Conservation (phyloP, 2,888 invertebrate species). For the Lottia gigantea region DNA sequence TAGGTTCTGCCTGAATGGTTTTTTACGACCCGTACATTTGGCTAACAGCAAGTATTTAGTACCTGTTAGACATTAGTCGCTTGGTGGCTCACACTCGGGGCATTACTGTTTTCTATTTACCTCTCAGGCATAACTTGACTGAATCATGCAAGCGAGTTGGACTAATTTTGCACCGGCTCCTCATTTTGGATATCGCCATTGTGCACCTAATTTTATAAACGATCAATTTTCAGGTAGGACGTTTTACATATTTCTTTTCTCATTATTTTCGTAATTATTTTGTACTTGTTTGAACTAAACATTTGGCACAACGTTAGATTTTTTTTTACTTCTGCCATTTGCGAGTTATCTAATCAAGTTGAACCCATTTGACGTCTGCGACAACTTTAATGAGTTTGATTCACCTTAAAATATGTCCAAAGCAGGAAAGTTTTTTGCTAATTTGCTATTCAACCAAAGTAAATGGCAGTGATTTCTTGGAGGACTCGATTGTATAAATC, state of each 20-base stretch:
- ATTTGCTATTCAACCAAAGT: too few species aligned
- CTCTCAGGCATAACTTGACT: background rate
- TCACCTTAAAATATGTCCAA: too few species aligned
- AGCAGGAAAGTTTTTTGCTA: too few species aligned
- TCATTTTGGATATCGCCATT: constrained; percentile 10
- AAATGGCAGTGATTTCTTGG: too few species aligned
- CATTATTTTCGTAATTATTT: too few species aligned
- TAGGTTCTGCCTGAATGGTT: background rate
- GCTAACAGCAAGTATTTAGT: constrained; percentile 7
- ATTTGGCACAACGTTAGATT: too few species aligned
- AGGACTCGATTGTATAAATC: too few species aligned
- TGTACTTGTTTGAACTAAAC: too few species aligned
- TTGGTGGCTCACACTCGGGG: constrained; percentile 1
- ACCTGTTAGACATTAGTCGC: constrained; percentile 2
- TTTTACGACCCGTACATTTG: constrained; percentile 1
- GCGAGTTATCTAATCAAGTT: too few species aligned
- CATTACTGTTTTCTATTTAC: constrained; percentile 2
- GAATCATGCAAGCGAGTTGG: constrained; percentile 4
- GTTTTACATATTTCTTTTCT: background rate
- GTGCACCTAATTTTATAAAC: constrained; percentile 1
- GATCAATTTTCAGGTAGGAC: constrained; percentile 4
- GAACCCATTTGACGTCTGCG: too few species aligned
- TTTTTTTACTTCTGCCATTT: too few species aligned
- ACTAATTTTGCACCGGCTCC: background rate
- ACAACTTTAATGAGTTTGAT: too few species aligned